Percentiles rank a stretch among this genome's conserved stretches.
These are phyloP conservation scores for Dunckerocampus dactyliophorus DNA, from an alignment of 2,113 vertebrate species.

Conservation along the genomic window DNA sequence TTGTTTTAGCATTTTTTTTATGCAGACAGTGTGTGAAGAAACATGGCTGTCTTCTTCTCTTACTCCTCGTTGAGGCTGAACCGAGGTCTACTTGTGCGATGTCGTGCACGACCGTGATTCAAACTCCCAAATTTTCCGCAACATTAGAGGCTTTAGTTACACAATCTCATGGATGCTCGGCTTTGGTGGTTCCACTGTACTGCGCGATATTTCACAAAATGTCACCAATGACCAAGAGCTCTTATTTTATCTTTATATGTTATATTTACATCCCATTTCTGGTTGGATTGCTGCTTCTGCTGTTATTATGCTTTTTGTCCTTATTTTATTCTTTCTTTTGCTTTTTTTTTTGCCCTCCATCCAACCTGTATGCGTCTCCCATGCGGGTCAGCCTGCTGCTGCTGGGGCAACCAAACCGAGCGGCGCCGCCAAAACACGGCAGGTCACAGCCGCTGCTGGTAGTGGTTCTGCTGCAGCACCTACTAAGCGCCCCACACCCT, in stretches of 20 bases:
- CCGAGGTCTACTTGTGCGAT: too few species aligned
- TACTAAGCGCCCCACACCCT: conserved; percentile 70
- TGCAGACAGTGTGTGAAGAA: too few species aligned
- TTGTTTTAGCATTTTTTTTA: too few species aligned
- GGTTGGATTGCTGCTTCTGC: conserved; percentile 1
- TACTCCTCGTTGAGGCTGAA: too few species aligned
- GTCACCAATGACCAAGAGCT: not conserved
- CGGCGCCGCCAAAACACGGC: conserved; percentile 72
- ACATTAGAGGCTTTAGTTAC: too few species aligned
- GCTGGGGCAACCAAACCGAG: conserved; percentile 69
- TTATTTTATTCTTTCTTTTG: conserved; percentile 12
- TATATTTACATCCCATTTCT: not conserved
- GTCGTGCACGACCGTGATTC: too few species aligned
- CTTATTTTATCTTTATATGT: not conserved
- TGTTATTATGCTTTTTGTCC: not conserved
- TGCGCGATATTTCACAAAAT: not conserved
- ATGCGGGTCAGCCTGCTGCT: conserved; percentile 68
- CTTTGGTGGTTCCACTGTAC: not conserved
- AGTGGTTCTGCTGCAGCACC: conserved; percentile 55
- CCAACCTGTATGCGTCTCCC: conserved; percentile 43
- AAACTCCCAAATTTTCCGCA: too few species aligned
- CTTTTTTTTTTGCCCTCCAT: conserved; percentile 50
- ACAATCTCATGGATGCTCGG: not conserved
- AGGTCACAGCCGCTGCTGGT: conserved; percentile 38
- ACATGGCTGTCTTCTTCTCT: too few species aligned